Conservation (phyloP, 2,888 invertebrate genomes). For the Carcina quercana region DNA sequence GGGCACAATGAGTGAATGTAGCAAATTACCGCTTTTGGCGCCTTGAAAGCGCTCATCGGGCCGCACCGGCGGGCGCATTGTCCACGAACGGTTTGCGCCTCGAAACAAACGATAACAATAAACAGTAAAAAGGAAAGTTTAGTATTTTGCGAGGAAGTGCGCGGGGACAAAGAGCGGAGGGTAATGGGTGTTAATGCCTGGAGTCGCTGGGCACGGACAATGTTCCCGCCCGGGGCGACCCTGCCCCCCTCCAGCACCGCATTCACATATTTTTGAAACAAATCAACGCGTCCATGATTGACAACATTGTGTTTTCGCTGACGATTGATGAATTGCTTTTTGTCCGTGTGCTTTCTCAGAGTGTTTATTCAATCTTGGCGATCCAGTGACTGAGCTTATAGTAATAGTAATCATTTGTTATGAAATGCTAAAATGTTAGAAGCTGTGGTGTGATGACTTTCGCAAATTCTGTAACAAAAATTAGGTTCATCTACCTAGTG, state of each 20-base stretch:
- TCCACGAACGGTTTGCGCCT: slow-evolving; percentile 62
- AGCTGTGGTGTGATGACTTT: too few species aligned
- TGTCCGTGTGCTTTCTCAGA: too few species aligned
- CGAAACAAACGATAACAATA: slow-evolving; percentile 72
- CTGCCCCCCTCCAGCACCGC: slow-evolving; percentile 14
- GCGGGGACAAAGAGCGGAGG: slow-evolving; percentile 44
- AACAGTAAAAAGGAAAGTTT: slow-evolving; percentile 71
- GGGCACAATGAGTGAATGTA: slow-evolving; percentile 66
- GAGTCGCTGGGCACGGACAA: slow-evolving; percentile 58
- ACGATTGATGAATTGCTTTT: too few species aligned
- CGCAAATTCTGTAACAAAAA: too few species aligned
- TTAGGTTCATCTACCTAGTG: too few species aligned
- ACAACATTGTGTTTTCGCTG: slow-evolving; percentile 49
- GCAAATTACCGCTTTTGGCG: slow-evolving; percentile 70
- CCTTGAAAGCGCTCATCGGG: slow-evolving; percentile 64
- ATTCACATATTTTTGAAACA: slow-evolving; percentile 55
- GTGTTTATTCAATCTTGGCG: too few species aligned
- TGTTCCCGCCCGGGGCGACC: slow-evolving; percentile 23
- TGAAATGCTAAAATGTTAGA: too few species aligned
- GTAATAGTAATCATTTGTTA: too few species aligned
- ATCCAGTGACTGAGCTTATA: too few species aligned
- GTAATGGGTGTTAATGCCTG: slow-evolving; percentile 68
- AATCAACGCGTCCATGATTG: slow-evolving; percentile 57
- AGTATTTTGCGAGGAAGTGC: slow-evolving; percentile 62
- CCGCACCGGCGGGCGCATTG: slow-evolving; percentile 59